Base-by-base conservation (phyloP, 2,797 vertebrate genomes). In the Enteromius treurensis region DNA sequence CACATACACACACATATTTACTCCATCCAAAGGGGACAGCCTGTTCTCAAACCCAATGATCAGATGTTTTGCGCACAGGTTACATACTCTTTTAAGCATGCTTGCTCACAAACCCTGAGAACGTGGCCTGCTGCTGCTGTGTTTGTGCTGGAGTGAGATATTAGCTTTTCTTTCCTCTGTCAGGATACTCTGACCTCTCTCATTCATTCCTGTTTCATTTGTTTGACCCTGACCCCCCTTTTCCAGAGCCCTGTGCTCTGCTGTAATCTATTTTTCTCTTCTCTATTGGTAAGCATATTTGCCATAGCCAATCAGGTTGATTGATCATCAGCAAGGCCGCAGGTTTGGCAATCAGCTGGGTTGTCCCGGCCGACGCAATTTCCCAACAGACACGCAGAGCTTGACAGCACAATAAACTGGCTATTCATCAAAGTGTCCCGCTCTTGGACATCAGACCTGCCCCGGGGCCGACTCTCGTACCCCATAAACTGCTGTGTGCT, bases 381-480 rank as follows among this genome's bases (percentile, higher is more conserved):
- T 97, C 97, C 97, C 97, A 87, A 86, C 90, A 96, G 97, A 95
- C 93, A 85, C 91, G 89, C 84, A 82, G 90, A 89, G 92, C 95
- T 93, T 95, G 97, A 97, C 97, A 97, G 95, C 95, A 91, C 93
- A 94, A 94, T 96, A 97, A 97, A 96, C 95, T 87, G 90, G 94
- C 95, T 96, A 98, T 98, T 96, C 90, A 97, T 99, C 97, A 99
- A 95, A 92, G 94, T 94, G 92, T 93, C 96, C 93, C 92, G 93
- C 90, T 87, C 80, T 91, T 79, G 86, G 88, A 84, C 84, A 87
- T 80, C 69, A 81, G 79, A n/a, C 37, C 71, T 80, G 84, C 79
- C 86, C 84, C 2, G 37, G 65, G 78, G 81, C 81, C 21, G 29
- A 81, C 73, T 74, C 71, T 83, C 68, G 68, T 73, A 75, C 26